A percentile compares a stretch with the other conserved stretches of the same genome.
Conservation (phyloP, 2,888 invertebrate species). For the Meganola albula region DNA sequence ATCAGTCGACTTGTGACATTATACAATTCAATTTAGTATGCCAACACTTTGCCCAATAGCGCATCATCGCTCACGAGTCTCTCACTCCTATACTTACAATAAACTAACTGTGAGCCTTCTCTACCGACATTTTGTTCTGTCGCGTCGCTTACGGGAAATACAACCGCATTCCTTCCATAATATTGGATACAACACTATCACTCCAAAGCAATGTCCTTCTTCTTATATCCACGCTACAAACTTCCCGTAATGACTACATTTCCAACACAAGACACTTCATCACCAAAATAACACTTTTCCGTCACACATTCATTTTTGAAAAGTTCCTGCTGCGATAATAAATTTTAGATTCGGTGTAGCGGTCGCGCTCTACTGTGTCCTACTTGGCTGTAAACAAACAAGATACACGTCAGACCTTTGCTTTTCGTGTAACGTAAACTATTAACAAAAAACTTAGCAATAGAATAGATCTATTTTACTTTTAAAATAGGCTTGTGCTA, state of each 20-base stretch:
- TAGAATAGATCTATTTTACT: too few species aligned
- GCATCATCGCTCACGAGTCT: conserved; percentile 29
- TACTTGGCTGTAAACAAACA: conserved; percentile 65
- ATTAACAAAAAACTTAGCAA: too few species aligned
- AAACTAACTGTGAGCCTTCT: conserved; percentile 47
- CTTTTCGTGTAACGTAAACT: too few species aligned
- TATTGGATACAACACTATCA: conserved; percentile 76
- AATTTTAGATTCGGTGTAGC: conserved; percentile 70
- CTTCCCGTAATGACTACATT: conserved; percentile 55
- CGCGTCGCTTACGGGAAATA: conserved; percentile 60
- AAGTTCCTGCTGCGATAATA: conserved; percentile 73
- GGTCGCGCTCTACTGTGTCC: conserved; percentile 41
- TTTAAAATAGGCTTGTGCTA: too few species aligned
- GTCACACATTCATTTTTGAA: conserved; percentile 65
- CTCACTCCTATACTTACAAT: conserved; percentile 54
- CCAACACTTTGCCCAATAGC: conserved; percentile 39
- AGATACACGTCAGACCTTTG: too few species aligned
- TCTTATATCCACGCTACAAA: conserved; percentile 47
- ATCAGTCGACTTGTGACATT: conserved; percentile 50
- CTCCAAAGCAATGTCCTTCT: conserved; percentile 70
- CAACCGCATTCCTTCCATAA: conserved; percentile 66
- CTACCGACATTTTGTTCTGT: conserved; percentile 46
- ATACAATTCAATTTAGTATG: conserved; percentile 45
- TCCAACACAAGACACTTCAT: conserved; percentile 59
- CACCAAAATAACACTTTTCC: conserved; percentile 68